Evolutionary conservation across 2,888 invertebrate genomes (phyloP).

Genomic region (Zygothrica quintamaculata): DNA sequence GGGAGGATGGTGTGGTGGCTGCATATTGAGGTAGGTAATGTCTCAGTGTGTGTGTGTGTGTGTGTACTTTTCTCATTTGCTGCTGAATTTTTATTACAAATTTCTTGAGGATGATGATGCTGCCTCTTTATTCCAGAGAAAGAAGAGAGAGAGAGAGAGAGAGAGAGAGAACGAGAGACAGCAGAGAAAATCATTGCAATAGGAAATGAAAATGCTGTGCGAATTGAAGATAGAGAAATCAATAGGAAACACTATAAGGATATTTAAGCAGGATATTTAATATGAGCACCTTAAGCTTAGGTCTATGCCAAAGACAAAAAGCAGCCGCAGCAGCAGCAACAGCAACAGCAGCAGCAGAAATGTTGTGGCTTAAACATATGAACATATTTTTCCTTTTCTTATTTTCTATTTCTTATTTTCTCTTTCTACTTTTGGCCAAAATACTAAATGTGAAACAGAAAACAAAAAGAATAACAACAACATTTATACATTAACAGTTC

Average conservation of each 20-base stretch:
- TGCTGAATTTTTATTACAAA: conserved; percentile 80
- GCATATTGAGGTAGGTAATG: background rate
- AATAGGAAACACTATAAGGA: conserved; percentile 65
- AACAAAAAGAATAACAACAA: too few species aligned
- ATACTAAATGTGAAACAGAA: too few species aligned
- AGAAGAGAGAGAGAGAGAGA: too few species aligned
- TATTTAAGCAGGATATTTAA: conserved; percentile 80
- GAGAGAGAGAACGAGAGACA: conserved; percentile 42
- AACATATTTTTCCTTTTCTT: background rate
- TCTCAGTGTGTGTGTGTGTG: conserved; percentile 49
- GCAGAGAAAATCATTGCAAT: conserved; percentile 75
- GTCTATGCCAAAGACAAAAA: background rate
- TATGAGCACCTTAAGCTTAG: conserved; percentile 47
- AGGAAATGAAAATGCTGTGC: conserved; percentile 80
- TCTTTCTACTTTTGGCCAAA: too few species aligned
- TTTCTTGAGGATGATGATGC: conserved; percentile 73
- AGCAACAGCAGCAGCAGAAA: too few species aligned
- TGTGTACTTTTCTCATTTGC: conserved; percentile 75
- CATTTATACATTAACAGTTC: too few species aligned
- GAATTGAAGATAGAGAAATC: conserved; percentile 51
- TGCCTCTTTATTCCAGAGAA: too few species aligned
- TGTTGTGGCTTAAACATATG: too few species aligned
- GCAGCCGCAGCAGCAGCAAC: too few species aligned
- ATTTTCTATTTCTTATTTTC: too few species aligned
- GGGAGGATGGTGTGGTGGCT: background rate